A percentile compares a stretch with the other conserved stretches of the same genome.
Conservation (phyloP, 2,113 vertebrate species). For the Xenopus laevis region DNA sequence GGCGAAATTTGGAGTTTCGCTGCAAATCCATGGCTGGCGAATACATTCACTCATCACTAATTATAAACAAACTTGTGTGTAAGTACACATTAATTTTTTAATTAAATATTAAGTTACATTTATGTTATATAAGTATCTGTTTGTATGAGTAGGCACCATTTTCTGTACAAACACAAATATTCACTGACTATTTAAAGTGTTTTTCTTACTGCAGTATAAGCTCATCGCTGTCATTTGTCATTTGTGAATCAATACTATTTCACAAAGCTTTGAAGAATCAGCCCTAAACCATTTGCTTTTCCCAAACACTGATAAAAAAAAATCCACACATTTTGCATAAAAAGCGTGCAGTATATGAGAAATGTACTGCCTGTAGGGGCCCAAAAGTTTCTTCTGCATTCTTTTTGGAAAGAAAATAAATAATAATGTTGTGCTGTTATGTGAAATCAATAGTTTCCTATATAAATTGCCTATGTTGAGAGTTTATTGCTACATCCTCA, state of each 20-base stretch:
- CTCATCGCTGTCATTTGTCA: not conserved
- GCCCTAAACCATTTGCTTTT: constrained; percentile 8
- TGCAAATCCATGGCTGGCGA: too few species aligned
- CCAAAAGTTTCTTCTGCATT: constrained; percentile 7
- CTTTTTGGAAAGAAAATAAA: not conserved
- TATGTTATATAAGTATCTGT: too few species aligned
- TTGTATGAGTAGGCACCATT: too few species aligned
- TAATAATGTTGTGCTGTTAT: constrained; percentile 12
- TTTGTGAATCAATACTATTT: constrained; percentile 36
- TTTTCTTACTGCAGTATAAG: too few species aligned
- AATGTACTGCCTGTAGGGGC: constrained; percentile 7
- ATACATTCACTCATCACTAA: too few species aligned
- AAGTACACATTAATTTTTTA: too few species aligned
- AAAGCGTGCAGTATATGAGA: not conserved
- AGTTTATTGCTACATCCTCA: not conserved
- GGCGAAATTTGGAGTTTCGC: too few species aligned
- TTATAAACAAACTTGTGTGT: too few species aligned
- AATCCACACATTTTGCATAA: constrained; percentile 4
- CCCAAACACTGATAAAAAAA: constrained; percentile 8
- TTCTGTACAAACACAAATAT: too few species aligned
- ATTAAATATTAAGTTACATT: too few species aligned
- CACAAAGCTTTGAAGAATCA: constrained; percentile 22
- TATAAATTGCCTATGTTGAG: not conserved
- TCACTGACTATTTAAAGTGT: too few species aligned
- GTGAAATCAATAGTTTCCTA: constrained; percentile 16